Evolutionary conservation across 2,888 invertebrate species (phyloP), one percentile per base, ranked within the genome.

Genomic region (Parnassius mnemosyne): DNA sequence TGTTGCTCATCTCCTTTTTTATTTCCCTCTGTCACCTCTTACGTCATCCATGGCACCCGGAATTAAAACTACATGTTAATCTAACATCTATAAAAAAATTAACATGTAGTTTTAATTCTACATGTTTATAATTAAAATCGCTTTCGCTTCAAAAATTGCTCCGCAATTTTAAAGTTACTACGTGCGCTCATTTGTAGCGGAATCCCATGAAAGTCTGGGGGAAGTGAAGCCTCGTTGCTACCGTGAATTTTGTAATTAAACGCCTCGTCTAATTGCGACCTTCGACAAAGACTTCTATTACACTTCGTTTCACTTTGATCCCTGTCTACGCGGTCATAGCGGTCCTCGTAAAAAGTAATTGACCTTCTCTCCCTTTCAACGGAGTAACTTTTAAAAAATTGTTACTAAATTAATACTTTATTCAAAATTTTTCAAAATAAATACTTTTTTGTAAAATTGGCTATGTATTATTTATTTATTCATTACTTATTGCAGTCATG

Each of bases 181-280:
- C 46, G 41, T 63, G 62, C 25, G 57, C 62, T 50, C 41, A 51
- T 53, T 69, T 57, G 65, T 65, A 65, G 60, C 79, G 78, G 88
- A 89, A 90, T 88, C 87, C 89, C 77, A 78, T 83, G 80, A 86
- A 88, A 83, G 83, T 81, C 81, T 73, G 78, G 84, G 86, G 87
- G 83, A 81, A 74, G 82, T 77, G 89, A 90, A 90, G 87, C 90
- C 90, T 80, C 79, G 81, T 77, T 80, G 83, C 83, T 82, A 81
- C 86, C 80, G 80, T 85, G 85, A 89, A 85, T 85, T 85, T 81
- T 78, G 89, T 89, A 89, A 90, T 90, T 90, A 89, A 90, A 88
- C 85, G 88, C 86, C 83, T 84, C 83, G 86, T 86, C 84, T 89
- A 86, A 89, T 87, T 84, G 84, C 83, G 82, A 84, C 87, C 88